Evolutionary conservation across 2,888 invertebrate species (phyloP), one percentile per base, ranked within the genome.

Genomic region (Synergus japonicus): DNA sequence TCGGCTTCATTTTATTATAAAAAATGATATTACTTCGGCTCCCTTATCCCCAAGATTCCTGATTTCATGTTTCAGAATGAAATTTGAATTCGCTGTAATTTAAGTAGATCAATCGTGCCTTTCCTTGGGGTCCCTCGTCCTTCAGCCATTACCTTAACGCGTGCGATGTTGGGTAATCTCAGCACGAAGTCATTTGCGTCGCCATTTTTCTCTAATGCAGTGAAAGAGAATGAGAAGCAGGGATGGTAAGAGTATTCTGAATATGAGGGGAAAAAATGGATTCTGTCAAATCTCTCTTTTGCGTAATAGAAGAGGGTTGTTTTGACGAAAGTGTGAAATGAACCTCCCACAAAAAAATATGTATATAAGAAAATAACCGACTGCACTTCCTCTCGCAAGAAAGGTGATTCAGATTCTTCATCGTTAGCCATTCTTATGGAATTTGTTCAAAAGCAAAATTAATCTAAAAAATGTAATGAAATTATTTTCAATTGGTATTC

Each of bases 151-250:
- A 37, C 37, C 37, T 37, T 37, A 37, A 37, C 37, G 37, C 7
- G 54, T 54, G 54, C 54, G 54, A n/a, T 54, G 54, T 54, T 54
- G 54, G 8, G 54, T 54, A 54, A 54, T 54, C 54, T 54, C 54
- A n/a, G 54, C 54, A 54, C 54, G 13, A 54, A 54, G n/a, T n/a
- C 54, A 54, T 54, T 54, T 54, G 49, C 49, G n/a, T n/a, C n/a
- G 15, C 7, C 49, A 54, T 54, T 54, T 54, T 54, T 54, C 54
- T 54, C 54, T n/a, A n/a, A 54, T n/a, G 54, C 54, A 54, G n/a
- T n/a, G 54, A n/a, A 54, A 54, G 54, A n/a, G 54, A 54, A 54
- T 54, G 9, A 54, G 1, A 54, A n/a, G 7, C 8, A 2, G n/a
- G 54, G n/a, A 0, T 54, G 54, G 54, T 54, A 9, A 54, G n/a